These are phyloP conservation scores for Barnardius zonarius DNA, from an alignment of 2,113 vertebrate genomes.

Conservation along the genomic window DNA sequence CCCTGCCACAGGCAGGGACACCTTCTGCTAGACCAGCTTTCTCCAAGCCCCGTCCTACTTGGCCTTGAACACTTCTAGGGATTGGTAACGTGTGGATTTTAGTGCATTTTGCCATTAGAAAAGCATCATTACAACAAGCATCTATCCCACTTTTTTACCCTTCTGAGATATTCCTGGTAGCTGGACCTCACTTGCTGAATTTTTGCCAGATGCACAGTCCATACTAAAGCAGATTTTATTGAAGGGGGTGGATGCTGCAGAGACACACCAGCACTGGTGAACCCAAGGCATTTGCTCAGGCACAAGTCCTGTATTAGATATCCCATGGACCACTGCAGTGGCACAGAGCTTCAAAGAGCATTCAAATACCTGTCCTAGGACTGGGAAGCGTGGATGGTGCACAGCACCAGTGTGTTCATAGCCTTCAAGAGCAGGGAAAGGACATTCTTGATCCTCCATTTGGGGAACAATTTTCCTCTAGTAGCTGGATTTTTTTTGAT, in stretches of 20 bases:
- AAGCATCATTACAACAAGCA: background rate
- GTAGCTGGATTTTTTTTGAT: background rate
- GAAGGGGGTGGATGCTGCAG: too few relatives aligned
- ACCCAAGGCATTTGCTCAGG: background rate
- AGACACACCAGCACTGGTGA: accelerated
- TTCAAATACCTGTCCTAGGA: background rate
- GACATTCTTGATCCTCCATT: background rate
- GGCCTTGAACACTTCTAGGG: background rate
- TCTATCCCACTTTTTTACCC: background rate
- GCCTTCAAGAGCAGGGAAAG: background rate
- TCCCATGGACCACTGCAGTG: accelerated
- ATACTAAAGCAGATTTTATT: background rate
- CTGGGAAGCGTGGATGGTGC: accelerated
- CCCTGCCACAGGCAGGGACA: background rate
- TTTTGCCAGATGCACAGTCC: background rate
- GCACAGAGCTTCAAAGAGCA: too few relatives aligned
- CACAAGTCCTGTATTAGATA: background rate
- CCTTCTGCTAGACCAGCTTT: background rate
- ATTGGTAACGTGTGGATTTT: background rate
- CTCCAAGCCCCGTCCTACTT: background rate
- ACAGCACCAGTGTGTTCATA: background rate
- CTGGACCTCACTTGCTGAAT: background rate
- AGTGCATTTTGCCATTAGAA: background rate
- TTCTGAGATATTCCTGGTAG: background rate
- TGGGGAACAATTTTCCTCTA: background rate